phyloP scores from a whole-genome alignment of 2,888 invertebrate genomes.

The Lycaena phlaeas region DNA sequence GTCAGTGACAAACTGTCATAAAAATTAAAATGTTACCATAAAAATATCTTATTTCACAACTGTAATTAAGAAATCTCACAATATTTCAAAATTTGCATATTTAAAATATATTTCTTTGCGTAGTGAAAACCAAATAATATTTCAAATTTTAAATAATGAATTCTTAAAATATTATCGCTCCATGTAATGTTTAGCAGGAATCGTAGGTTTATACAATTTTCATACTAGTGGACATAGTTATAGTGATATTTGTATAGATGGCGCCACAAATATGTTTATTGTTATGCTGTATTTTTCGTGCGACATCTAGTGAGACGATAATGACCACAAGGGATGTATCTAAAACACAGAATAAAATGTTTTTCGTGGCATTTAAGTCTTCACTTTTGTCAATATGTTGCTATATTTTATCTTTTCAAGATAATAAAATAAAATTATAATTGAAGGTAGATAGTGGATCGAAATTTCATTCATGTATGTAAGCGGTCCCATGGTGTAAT shows the following conservation, averaged over 20 bases:
- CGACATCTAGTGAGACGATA: not conserved
- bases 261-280: not conserved
- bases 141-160: too few relatives aligned
- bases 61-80: too few relatives aligned
- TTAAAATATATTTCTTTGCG: too few relatives aligned
- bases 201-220: not conserved
- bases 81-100: too few relatives aligned
- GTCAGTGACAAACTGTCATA: conserved; percentile 68
- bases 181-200: not conserved
- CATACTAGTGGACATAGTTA: not conserved
- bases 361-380: too few relatives aligned
- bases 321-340: too few relatives aligned
- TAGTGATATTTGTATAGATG: conserved; percentile 2
- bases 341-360: too few relatives aligned
- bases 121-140: too few relatives aligned
- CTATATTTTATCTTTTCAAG: too few relatives aligned
- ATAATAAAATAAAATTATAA: not conserved
- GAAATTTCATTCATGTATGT: conserved; percentile 12
- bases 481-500: conserved; percentile 73
- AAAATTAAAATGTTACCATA: conserved; percentile 18
- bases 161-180: too few relatives aligned
- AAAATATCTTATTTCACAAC: too few relatives aligned
- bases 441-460: not conserved
- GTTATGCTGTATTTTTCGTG: not conserved
- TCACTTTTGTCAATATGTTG: too few relatives aligned